Conservation (phyloP, 2,797 vertebrate genomes). For the Silurus aristotelis region DNA sequence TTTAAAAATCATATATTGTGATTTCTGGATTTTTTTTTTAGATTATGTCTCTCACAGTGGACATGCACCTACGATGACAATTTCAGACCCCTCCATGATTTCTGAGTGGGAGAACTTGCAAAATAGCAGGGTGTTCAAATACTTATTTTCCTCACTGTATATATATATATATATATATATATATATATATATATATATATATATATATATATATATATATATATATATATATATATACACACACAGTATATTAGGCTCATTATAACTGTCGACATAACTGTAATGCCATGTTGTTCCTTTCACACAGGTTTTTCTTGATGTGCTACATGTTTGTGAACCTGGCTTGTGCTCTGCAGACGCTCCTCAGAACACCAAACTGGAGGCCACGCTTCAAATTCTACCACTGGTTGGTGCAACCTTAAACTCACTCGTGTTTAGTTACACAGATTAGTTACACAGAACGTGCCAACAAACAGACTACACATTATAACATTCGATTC, state of each 20-base stretch:
- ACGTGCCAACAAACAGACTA: background rate
- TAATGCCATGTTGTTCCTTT: background rate
- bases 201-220: background rate
- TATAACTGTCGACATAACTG: background rate
- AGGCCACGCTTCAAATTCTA: conserved; percentile 95
- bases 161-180: too few species aligned
- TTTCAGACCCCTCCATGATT: too few species aligned
- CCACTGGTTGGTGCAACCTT: conserved; percentile 52
- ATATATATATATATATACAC: too few species aligned
- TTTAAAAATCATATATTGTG: too few species aligned
- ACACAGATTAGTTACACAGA: background rate
- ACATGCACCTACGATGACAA: too few species aligned
- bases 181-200: too few species aligned
- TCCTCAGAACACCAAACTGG: conserved; percentile 97
- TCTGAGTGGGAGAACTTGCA: too few species aligned
- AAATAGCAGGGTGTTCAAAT: too few species aligned
- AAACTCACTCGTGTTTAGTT: background rate
- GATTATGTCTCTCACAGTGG: too few species aligned
- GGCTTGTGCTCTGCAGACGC: conserved; percentile 93
- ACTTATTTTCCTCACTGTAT: too few species aligned
- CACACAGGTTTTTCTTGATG: conserved; percentile 96
- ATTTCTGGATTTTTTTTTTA: too few species aligned
- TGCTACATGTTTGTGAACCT: conserved; percentile 99
- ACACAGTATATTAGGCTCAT: background rate
- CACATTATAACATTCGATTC: background rate